Base-by-base conservation (phyloP, 2,113 vertebrate species). In the Arothron firmamentum region DNA sequence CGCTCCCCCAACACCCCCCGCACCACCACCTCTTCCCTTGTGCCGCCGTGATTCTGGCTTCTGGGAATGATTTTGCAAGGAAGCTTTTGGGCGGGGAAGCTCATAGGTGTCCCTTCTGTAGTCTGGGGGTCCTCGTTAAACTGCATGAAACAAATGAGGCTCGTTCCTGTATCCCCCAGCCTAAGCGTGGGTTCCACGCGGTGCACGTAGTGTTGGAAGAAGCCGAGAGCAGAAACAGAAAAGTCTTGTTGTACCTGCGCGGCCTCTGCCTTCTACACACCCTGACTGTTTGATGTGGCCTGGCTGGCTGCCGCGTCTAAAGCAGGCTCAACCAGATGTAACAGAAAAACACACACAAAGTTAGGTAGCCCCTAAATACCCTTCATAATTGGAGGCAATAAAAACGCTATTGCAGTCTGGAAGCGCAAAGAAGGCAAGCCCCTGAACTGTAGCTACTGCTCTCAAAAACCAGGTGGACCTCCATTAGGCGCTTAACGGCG, bases 141-240 rank as follows among this genome's bases (percentile, higher is more conserved):
- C 89, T 90, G 91, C 90, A 91, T 91, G 86, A 91, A 91, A 92
- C 87, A 77, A 89, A 72, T 80, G 79, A 65, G 74, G 62, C 67
- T 79, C 77, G 64, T 87, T 85, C 86, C 55, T 76, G 73, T 67
- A 72, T 74, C 66, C 60, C 57, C 49, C 25, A 25, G 25, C 25
- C 25, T 25, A 5, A 25, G 25, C 65, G 50, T 23, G 1, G 12
- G 38, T 34, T 17, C 49, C 21, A 14, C 34, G 62, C 12, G 28
- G 19, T 16, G 50, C 57, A 41, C 4, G 23, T 31, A 47, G 47
- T 56, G 52, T 58, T 59, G 48, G 48, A 49, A 20, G 53, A n/a
- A 58, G 67, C 68, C 62, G 54, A 53, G 4, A 28, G 58, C 56
- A 54, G 47, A 68, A 63, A 65, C 47, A 47, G 53, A 38, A 43